phyloP scores from a whole-genome alignment of 2,797 vertebrate genomes.

The Darevskia nairensis region DNA sequence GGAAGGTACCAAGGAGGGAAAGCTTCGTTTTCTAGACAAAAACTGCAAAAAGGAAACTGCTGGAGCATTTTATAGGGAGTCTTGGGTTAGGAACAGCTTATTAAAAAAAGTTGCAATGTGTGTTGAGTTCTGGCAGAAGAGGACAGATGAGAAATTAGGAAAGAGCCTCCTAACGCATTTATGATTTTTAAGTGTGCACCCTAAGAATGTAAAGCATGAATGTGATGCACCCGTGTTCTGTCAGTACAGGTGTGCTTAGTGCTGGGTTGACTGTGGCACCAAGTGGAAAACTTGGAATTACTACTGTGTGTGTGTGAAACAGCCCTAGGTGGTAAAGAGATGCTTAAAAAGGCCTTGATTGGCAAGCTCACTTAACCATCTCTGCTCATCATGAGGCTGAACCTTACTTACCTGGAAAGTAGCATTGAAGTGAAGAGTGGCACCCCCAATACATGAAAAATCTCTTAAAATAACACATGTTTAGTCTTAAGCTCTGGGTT shows the following conservation, averaged over 20 bases:
- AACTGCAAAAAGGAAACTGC: background rate
- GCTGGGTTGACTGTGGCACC: background rate
- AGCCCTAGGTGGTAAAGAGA: background rate
- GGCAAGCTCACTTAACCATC: background rate
- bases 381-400: background rate
- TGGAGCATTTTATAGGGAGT: background rate
- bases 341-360: background rate
- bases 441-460: background rate
- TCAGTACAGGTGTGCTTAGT: background rate
- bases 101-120: background rate
- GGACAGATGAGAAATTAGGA: background rate
- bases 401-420: background rate
- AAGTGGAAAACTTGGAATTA: background rate
- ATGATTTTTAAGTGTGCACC: background rate
- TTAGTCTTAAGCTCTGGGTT: background rate
- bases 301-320: background rate
- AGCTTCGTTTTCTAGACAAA: background rate
- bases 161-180: background rate
- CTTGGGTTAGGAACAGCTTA: background rate
- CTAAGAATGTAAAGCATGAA: too few relatives aligned
- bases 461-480: background rate
- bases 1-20: background rate
- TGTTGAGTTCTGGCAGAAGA: background rate
- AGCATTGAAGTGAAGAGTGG: background rate
- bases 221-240: background rate